Percentiles rank a stretch among this genome's conserved stretches.
Evolutionary conservation across 2,113 vertebrate genomes (phyloP).

Genomic region (Protobothrops flavoviridis): DNA sequence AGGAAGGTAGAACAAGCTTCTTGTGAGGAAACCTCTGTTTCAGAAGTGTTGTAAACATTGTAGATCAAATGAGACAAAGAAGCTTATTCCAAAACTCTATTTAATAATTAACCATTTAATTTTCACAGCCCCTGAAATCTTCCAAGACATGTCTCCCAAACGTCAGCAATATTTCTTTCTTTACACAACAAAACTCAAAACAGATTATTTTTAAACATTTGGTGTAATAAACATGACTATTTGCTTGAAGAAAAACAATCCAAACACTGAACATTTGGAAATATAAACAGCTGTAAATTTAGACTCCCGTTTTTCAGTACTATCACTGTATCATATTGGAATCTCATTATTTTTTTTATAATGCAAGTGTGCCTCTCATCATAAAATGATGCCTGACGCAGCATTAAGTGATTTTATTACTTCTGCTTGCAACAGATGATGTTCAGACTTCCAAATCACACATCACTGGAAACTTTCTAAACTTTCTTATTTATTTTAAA

Average conservation of each 20-base stretch:
- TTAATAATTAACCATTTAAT: not conserved
- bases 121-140: not conserved
- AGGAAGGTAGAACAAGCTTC: conserved; percentile 9
- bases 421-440: conserved; percentile 46
- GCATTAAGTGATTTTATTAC: conserved; percentile 7
- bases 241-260: not conserved
- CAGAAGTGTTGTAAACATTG: conserved; percentile 39
- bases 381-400: not conserved
- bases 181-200: not conserved
- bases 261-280: not conserved
- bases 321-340: not conserved
- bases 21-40: conserved; percentile 38
- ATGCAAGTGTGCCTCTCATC: not conserved
- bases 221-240: not conserved
- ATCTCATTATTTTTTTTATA: not conserved
- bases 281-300: not conserved
- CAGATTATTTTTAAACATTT: not conserved
- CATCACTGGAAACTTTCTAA: conserved; percentile 54
- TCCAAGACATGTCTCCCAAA: not conserved
- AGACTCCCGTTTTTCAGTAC: not conserved
- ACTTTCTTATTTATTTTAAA: not conserved
- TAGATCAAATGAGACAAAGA: conserved; percentile 46
- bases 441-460: conserved; percentile 51
- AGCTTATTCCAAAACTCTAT: conserved; percentile 43
- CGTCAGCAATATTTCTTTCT: not conserved